Conservation (phyloP, 2,113 vertebrate genomes). For the Mesoclemmys tuberculata region DNA sequence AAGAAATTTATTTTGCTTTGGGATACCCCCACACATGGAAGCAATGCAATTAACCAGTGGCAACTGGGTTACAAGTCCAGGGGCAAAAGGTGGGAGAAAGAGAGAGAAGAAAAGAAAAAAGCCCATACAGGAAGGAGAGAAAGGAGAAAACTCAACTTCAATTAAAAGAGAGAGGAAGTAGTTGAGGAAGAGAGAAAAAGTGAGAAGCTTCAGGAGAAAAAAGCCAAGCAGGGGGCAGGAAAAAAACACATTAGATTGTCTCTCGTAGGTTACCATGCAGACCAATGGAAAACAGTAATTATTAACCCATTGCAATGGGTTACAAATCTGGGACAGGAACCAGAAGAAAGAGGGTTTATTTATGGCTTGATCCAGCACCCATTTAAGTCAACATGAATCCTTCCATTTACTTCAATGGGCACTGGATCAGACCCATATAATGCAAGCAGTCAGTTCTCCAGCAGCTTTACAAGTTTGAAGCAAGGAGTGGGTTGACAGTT, state of each 20-base stretch:
- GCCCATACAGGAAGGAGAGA: not conserved
- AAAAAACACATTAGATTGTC: not conserved
- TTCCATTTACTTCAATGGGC: not conserved
- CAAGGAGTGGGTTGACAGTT: not conserved
- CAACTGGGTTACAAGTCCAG: not conserved
- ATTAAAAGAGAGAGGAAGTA: not conserved
- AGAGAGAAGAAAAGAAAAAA: not conserved
- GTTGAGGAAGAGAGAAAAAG: not conserved
- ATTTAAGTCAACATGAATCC: not conserved
- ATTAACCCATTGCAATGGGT: not conserved
- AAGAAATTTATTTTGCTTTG: not conserved
- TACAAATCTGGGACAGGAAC: not conserved
- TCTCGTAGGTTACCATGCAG: not conserved
- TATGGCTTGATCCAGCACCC: not conserved
- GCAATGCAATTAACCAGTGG: not conserved
- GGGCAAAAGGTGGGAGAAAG: not conserved
- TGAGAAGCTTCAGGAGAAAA: not conserved
- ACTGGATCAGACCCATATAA: accelerated
- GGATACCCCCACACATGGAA: not conserved
- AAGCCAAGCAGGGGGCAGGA: not conserved
- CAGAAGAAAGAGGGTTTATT: not conserved
- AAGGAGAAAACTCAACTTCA: not conserved
- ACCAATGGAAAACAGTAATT: not conserved
- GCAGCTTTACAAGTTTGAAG: not conserved
- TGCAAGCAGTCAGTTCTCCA: not conserved